These are phyloP conservation scores for Drosophila nigricruria DNA, from an alignment of 2,888 invertebrate genomes.

Conservation along the genomic window DNA sequence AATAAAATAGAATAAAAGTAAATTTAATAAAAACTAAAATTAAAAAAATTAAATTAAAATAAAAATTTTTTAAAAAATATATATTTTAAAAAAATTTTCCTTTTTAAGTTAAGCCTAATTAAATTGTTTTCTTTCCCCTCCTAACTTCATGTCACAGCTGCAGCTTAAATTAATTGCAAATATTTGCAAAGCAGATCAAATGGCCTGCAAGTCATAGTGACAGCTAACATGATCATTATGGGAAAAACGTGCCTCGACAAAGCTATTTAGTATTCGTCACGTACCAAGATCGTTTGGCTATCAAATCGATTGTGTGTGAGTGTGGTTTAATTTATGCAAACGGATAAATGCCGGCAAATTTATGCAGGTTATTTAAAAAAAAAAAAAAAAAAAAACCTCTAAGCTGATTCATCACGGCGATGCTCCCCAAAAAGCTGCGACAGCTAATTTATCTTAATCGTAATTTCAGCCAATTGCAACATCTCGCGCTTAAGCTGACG, in stretches of 20 bases:
- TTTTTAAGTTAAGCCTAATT: background rate
- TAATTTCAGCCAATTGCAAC: slow-evolving; percentile 60
- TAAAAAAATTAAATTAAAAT: too few relatives aligned
- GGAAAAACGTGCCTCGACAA: slow-evolving; percentile 4
- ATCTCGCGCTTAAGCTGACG: slow-evolving; percentile 37
- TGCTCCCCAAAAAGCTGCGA: slow-evolving; percentile 7
- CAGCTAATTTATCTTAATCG: slow-evolving; percentile 23
- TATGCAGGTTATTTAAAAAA: slow-evolving; percentile 9
- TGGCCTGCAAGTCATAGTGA: background rate
- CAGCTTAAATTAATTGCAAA: background rate
- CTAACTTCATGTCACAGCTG: background rate
- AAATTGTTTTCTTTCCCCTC: too few relatives aligned
- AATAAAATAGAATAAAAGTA: too few relatives aligned
- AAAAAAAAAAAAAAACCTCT: slow-evolving; percentile 11
- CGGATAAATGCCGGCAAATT: slow-evolving; percentile 28
- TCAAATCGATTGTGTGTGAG: background rate
- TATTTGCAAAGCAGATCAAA: background rate
- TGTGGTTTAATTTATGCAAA: slow-evolving; percentile 23
- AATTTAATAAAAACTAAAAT: too few relatives aligned
- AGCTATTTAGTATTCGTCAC: slow-evolving; percentile 15
- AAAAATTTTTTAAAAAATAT: too few relatives aligned
- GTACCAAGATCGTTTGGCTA: slow-evolving; percentile 21
- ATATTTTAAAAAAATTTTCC: too few relatives aligned
- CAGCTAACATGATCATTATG: slow-evolving; percentile 1
- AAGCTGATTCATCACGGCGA: slow-evolving; percentile 34